These are phyloP conservation scores for Brachirus orientalis DNA, from an alignment of 2,113 vertebrate genomes.

Conservation along the genomic window DNA sequence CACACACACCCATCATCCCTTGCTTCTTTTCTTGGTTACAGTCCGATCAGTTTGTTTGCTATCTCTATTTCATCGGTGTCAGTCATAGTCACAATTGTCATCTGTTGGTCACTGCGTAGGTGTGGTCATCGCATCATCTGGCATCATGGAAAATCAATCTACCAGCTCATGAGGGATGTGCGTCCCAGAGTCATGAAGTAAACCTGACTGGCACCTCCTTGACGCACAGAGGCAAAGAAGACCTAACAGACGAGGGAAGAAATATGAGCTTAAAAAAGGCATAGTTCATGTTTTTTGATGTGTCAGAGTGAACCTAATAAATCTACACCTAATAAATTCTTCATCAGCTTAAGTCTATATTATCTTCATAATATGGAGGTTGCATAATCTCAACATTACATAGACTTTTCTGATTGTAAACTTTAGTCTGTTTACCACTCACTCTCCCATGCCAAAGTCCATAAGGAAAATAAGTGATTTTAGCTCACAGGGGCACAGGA, in stretches of 20 bases:
- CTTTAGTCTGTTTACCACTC: no score
- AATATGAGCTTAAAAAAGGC: no score
- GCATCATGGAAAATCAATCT: constrained; percentile 3
- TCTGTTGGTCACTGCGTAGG: constrained; percentile 45
- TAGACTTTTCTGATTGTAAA: no score
- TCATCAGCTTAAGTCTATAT: no score
- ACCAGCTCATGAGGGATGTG: constrained; percentile 82
- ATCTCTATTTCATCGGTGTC: constrained; percentile 24
- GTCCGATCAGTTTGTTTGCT: constrained; percentile 43
- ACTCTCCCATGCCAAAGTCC: no score
- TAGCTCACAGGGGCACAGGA: no score
- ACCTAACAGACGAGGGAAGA: constrained; percentile 53
- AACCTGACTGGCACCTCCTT: constrained; percentile 78
- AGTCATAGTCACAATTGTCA: constrained; percentile 48
- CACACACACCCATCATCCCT: not conserved
- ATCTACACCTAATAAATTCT: no score
- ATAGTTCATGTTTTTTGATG: no score
- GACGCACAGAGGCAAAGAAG: constrained; percentile 81
- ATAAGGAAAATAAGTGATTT: no score
- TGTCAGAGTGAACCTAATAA: no score
- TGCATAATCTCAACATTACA: no score
- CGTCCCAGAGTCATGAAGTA: constrained; percentile 84
- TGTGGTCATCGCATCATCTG: constrained; percentile 10
- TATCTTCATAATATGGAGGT: no score
- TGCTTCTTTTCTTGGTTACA: constrained; percentile 40